Evolutionary conservation across 2,113 vertebrate species (phyloP).

Genomic region (Ranitomeya imitator): DNA sequence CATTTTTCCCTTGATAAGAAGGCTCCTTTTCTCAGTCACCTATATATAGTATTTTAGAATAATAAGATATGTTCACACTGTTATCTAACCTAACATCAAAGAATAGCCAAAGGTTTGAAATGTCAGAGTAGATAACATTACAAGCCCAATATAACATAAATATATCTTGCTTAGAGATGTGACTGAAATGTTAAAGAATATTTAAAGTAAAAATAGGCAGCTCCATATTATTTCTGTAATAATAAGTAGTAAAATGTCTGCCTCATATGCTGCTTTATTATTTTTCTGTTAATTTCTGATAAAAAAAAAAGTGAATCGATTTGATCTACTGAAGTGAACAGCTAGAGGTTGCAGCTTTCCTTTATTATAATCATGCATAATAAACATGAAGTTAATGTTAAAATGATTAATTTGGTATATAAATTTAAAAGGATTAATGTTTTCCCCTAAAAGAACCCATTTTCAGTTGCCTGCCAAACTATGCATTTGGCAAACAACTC

Average conservation of each 20-base stretch:
- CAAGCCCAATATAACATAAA: slow-evolving; percentile 14
- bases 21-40: neutral
- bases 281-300: neutral
- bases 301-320: neutral
- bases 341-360: neutral
- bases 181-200: neutral
- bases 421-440: neutral
- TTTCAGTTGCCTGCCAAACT: too few species aligned
- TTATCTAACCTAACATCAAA: slow-evolving; percentile 33
- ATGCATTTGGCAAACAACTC: too few species aligned
- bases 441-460: too few species aligned
- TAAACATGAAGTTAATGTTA: neutral
- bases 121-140: neutral
- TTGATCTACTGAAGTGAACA: neutral
- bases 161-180: neutral
- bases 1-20: neutral
- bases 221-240: neutral
- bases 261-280: neutral
- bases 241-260: neutral
- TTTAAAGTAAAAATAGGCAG: neutral
- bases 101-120: slow-evolving; percentile 17
- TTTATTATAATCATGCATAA: neutral
- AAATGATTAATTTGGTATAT: neutral
- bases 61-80: neutral
- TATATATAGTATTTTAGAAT: slow-evolving; percentile 15